A percentile compares a stretch with the other conserved stretches of the same genome.
Evolutionary conservation across 2,888 invertebrate species (phyloP).

Genomic region (Cerastoderma edule): DNA sequence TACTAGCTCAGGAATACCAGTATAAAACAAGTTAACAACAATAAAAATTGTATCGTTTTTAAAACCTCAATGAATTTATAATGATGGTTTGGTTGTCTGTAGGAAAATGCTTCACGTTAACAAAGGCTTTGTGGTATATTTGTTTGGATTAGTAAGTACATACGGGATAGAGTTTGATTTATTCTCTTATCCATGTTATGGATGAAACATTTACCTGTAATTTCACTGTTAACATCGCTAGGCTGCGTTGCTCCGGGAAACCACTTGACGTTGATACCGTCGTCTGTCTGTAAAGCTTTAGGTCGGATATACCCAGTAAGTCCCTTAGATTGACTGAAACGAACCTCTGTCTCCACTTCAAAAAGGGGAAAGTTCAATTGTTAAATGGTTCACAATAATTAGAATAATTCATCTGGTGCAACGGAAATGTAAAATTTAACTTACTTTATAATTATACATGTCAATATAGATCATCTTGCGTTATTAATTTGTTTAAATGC

Average conservation of each 20-base stretch:
- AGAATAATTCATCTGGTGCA: too few relatives aligned
- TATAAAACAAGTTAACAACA: too few relatives aligned
- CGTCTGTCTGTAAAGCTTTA: not conserved
- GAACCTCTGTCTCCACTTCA: too few relatives aligned
- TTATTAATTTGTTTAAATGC: too few relatives aligned
- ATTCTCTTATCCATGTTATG: not conserved
- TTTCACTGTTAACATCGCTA: not conserved
- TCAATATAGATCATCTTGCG: too few relatives aligned
- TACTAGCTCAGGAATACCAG: not conserved
- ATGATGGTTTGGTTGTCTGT: not conserved
- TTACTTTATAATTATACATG: too few relatives aligned
- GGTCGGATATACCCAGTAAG: not conserved
- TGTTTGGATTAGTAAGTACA: not conserved
- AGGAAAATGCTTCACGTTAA: too few relatives aligned
- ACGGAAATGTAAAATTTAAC: too few relatives aligned
- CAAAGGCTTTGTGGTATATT: not conserved
- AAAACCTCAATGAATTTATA: not conserved
- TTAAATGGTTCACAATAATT: too few relatives aligned
- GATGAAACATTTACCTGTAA: not conserved
- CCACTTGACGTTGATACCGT: constrained; percentile 17
- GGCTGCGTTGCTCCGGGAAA: not conserved
- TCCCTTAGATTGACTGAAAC: too few relatives aligned
- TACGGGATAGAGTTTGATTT: not conserved
- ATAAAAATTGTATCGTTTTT: not conserved
- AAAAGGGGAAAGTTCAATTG: too few relatives aligned